Conservation (phyloP, 2,888 invertebrate species). For the Syritta pipiens region DNA sequence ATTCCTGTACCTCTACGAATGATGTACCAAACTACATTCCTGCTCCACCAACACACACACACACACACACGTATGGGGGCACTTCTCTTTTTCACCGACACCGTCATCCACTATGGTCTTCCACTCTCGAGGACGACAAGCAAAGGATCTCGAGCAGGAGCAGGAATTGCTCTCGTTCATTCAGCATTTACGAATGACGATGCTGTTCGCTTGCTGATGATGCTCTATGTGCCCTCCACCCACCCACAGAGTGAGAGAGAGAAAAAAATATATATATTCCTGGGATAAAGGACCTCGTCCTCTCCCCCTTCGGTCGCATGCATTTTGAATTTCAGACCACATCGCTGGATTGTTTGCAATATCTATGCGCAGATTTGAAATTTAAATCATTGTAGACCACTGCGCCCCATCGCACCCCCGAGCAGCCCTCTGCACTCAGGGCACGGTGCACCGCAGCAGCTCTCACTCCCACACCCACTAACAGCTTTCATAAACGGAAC, state of each 20-base stretch:
- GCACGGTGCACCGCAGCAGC: constrained; percentile 25
- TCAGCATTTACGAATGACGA: constrained; percentile 44
- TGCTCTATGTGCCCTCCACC: not conserved
- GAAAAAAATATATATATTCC: constrained; percentile 5
- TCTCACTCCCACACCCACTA: constrained; percentile 16
- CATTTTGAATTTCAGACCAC: constrained; percentile 49
- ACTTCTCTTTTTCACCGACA: too few relatives aligned
- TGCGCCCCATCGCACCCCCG: constrained; percentile 22
- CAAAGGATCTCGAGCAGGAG: too few relatives aligned
- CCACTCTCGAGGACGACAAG: too few relatives aligned
- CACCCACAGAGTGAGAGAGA: constrained; percentile 9
- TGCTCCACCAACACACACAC: too few relatives aligned
- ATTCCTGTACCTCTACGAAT: constrained; percentile 22
- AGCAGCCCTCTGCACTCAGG: not conserved
- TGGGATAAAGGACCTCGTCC: constrained; percentile 23
- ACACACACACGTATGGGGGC: too few relatives aligned
- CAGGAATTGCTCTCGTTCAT: too few relatives aligned
- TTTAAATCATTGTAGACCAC: constrained; percentile 62
- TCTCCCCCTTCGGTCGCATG: constrained; percentile 28
- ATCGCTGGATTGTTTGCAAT: constrained; percentile 63
- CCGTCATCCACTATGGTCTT: not conserved
- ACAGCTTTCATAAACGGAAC: constrained; percentile 35
- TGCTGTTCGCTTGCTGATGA: constrained; percentile 32
- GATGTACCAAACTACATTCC: constrained; percentile 10
- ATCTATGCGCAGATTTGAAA: constrained; percentile 63